These are phyloP conservation scores for Cheilosia variabilis DNA, from an alignment of 2,888 invertebrate genomes.

Conservation along the genomic window DNA sequence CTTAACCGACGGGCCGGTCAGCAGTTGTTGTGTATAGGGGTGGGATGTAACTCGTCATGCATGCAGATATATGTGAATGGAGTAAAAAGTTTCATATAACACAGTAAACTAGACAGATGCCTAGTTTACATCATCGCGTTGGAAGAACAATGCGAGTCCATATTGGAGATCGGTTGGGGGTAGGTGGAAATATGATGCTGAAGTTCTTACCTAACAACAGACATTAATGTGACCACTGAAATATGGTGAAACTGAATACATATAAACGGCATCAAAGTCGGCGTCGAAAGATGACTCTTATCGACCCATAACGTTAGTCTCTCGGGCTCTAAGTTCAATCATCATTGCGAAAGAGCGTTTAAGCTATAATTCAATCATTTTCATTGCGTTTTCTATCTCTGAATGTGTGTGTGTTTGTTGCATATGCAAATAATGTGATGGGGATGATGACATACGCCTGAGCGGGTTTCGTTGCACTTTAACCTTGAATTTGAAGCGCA, in stretches of 20 bases:
- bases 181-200: slow-evolving; percentile 9
- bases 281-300: background rate
- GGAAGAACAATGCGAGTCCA: slow-evolving; percentile 10
- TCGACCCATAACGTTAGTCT: slow-evolving; percentile 7
- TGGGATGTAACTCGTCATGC: slow-evolving; percentile 47
- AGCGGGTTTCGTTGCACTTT: slow-evolving; percentile 83
- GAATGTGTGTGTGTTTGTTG: slow-evolving; percentile 20
- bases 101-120: slow-evolving; percentile 41
- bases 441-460: slow-evolving; percentile 62
- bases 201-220: slow-evolving; percentile 53
- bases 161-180: background rate
- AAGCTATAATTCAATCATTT: slow-evolving; percentile 38
- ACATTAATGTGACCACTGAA: slow-evolving; percentile 42
- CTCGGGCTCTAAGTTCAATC: slow-evolving; percentile 20
- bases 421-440: slow-evolving; percentile 49
- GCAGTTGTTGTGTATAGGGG: slow-evolving; percentile 5
- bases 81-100: slow-evolving; percentile 50
- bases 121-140: slow-evolving; percentile 35
- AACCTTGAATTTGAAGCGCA: slow-evolving; percentile 82
- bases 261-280: background rate
- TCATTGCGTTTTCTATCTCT: slow-evolving; percentile 9
- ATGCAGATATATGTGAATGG: slow-evolving; percentile 3
- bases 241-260: slow-evolving; percentile 49
- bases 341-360: slow-evolving; percentile 39
- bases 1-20: slow-evolving; percentile 23